These are phyloP conservation scores for Cebidichthys violaceus DNA, from an alignment of 2,113 vertebrate genomes.

Conservation along the genomic window DNA sequence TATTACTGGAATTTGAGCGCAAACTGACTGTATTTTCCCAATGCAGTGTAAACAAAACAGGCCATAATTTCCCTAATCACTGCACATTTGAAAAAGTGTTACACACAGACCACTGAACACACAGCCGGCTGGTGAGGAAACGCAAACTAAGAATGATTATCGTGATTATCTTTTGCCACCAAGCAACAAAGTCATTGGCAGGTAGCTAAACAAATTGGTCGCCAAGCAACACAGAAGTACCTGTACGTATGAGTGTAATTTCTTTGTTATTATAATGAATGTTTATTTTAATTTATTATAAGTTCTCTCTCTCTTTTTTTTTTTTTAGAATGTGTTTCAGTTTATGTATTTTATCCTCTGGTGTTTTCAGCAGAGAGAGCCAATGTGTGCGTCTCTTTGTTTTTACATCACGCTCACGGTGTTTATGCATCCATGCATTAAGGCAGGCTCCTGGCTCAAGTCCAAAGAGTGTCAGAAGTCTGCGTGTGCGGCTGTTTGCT, in stretches of 20 bases:
- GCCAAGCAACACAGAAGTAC: constrained; percentile 44
- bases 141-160: constrained; percentile 49
- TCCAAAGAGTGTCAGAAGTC: constrained; percentile 66
- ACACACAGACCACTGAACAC: constrained; percentile 14
- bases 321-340: neutral
- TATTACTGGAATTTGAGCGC: neutral
- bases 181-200: constrained; percentile 31
- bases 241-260: constrained; percentile 4
- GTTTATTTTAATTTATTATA: constrained; percentile 3
- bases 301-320: neutral
- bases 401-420: constrained; percentile 21
- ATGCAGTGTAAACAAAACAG: constrained; percentile 21
- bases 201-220: constrained; percentile 44
- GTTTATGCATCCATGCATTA: constrained; percentile 47
- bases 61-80: constrained; percentile 22
- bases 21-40: constrained; percentile 3
- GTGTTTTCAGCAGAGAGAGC: constrained; percentile 24
- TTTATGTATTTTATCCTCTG: neutral
- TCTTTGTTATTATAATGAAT: constrained; percentile 20
- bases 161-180: constrained; percentile 37
- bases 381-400: constrained; percentile 9
- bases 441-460: constrained; percentile 43
- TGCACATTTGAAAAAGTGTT: constrained; percentile 22
- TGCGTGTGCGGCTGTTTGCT: constrained; percentile 51
- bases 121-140: constrained; percentile 33